Evolutionary conservation across 2,797 vertebrate species (phyloP), one percentile per base, ranked within the genome.

Genomic region (Chromis chromis): DNA sequence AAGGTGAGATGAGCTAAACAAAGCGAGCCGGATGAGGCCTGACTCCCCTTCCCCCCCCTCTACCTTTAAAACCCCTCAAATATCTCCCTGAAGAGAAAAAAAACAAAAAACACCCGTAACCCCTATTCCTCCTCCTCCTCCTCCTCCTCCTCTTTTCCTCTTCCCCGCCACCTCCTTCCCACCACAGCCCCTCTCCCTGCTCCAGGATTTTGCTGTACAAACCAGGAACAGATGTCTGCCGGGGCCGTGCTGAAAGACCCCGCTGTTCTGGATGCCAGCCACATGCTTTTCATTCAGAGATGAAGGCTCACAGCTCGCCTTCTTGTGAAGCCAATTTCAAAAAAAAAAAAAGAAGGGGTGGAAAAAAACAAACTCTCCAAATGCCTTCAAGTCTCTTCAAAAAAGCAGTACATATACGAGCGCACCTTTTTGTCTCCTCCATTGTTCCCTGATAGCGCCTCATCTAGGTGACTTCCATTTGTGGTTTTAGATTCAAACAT

Each of bases 211-310:
- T 91, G 92, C 93, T 88, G 90, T 93, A 92, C 94, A 95, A 95
- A 96, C 94, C 92, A 95, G 91, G 91, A 95, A 93, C 95, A 95
- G 95, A 95, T 95, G 95, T 95, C 90, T 90, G 91, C 89, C 76
- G 90, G 91, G 91, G 92, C 92, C 75, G 89, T 83, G 91, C 94
- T 96, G 95, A 95, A 95, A 96, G 94, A 93, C 93, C 94, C 94
- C 92, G 95, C 95, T 96, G 95, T 96, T 95, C 95, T 95, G 95
- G 94, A 95, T 88, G 84, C 83, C 89, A 92, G 94, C 94, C 95
- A 95, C 94, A 95, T 95, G 94, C 93, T 94, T 95, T 91, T 93
- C 94, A 95, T 95, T 96, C 93, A 94, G 92, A 95, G 94, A 95
- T 94, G 93, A 95, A 95, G 95, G 93, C 92, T 94, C 93, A 91